Percentiles rank a stretch among this genome's conserved stretches.
These are phyloP conservation scores for Microcebus griseorufus DNA, from an alignment of 2,113 vertebrate species.

Conservation along the genomic window DNA sequence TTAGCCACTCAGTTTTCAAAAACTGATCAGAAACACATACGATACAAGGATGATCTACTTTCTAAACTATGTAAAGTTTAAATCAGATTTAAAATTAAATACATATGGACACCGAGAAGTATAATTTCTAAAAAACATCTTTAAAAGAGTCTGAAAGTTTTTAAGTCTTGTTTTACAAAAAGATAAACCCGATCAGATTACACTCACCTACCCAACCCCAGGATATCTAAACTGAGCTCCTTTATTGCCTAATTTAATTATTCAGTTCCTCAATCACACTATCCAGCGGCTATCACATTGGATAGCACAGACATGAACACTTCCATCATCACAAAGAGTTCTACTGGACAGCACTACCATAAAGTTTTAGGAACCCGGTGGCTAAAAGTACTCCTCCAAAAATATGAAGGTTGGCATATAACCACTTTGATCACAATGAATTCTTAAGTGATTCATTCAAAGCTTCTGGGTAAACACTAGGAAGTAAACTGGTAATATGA, in stretches of 20 bases:
- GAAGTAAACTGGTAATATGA: background rate
- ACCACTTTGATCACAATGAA: background rate
- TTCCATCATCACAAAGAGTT: background rate
- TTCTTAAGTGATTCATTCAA: background rate
- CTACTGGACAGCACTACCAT: background rate
- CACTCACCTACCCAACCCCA: background rate
- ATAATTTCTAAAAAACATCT: background rate
- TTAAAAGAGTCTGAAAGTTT: background rate
- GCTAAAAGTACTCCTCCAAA: background rate
- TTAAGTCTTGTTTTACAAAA: conserved; percentile 22
- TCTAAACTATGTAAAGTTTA: background rate
- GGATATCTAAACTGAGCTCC: background rate
- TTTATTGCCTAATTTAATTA: background rate
- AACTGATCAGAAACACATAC: background rate
- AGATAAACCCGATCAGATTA: background rate
- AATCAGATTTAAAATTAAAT: conserved; percentile 49
- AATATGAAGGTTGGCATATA: background rate
- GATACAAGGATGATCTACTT: background rate
- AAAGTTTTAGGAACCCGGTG: background rate
- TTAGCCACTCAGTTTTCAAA: conserved; percentile 25
- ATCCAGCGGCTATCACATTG: background rate
- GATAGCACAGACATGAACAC: background rate
- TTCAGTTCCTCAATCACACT: background rate
- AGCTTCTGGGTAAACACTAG: background rate
- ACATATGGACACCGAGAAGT: background rate